A percentile compares a stretch with the other conserved stretches of the same genome.
Evolutionary conservation across 2,113 vertebrate species (phyloP).

Genomic region (Tringa solitaria): DNA sequence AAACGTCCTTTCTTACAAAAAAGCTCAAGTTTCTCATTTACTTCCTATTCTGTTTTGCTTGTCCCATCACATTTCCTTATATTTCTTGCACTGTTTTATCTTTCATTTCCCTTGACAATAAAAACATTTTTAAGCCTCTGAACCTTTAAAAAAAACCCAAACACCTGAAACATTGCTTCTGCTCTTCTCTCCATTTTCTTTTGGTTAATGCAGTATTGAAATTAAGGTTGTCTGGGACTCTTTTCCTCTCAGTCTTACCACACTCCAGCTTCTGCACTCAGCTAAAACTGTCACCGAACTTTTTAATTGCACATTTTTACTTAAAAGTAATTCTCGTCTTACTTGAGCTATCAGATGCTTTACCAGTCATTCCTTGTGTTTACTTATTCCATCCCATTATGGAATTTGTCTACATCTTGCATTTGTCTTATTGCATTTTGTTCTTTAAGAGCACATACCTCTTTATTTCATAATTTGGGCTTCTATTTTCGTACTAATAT

Average conservation of each 20-base stretch:
- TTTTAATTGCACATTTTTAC: background rate
- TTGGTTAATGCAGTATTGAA: background rate
- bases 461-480: background rate
- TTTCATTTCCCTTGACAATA: slow-evolving; percentile 14
- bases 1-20: background rate
- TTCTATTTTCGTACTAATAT: background rate
- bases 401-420: background rate
- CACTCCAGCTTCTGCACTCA: background rate
- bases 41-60: background rate
- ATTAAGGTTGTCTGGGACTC: background rate
- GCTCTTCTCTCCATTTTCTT: background rate
- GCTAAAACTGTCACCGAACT: background rate
- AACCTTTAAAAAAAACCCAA: background rate
- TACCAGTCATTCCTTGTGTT: background rate
- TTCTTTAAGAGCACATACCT: background rate
- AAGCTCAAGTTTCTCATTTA: background rate
- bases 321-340: background rate
- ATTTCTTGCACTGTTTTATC: background rate
- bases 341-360: background rate
- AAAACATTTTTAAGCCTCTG: slow-evolving; percentile 12
- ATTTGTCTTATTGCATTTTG: background rate
- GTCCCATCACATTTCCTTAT: background rate
- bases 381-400: background rate
- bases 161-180: background rate
- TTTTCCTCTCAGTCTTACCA: background rate